phyloP scores from a whole-genome alignment of 2,888 invertebrate species.

The Eristalis intricaria region DNA sequence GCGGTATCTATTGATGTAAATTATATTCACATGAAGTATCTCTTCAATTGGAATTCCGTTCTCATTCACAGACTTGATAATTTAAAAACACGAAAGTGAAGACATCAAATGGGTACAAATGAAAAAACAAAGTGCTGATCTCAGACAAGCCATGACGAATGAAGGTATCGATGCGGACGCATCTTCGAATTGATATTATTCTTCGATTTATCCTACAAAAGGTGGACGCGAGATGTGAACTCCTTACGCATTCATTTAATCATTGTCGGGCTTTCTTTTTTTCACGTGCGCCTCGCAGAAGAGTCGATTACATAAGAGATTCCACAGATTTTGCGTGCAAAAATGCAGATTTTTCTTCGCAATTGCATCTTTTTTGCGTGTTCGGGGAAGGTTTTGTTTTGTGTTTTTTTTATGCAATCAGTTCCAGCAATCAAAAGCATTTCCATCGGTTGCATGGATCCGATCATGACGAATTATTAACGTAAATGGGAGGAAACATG shows the following conservation, averaged over 20 bases:
- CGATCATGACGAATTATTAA: no score
- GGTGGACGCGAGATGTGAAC: not conserved
- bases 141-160: not conserved
- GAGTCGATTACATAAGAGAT: not conserved
- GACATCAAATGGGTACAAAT: not conserved
- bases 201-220: not conserved
- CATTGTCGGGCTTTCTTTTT: not conserved
- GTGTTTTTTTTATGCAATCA: no score
- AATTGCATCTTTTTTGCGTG: not conserved
- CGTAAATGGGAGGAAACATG: no score
- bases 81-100: not conserved
- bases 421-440: no score
- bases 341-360: not conserved
- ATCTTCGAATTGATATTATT: not conserved
- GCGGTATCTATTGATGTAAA: not conserved
- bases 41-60: not conserved
- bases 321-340: not conserved
- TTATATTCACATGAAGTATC: conserved; percentile 1
- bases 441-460: no score
- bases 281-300: not conserved
- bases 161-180: not conserved
- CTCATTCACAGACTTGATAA: not conserved
- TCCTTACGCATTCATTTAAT: not conserved
- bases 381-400: no score
- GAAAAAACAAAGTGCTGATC: not conserved